Conservation (phyloP, 1,140 invertebrate genomes). For the Drosophila hydei region DNA sequence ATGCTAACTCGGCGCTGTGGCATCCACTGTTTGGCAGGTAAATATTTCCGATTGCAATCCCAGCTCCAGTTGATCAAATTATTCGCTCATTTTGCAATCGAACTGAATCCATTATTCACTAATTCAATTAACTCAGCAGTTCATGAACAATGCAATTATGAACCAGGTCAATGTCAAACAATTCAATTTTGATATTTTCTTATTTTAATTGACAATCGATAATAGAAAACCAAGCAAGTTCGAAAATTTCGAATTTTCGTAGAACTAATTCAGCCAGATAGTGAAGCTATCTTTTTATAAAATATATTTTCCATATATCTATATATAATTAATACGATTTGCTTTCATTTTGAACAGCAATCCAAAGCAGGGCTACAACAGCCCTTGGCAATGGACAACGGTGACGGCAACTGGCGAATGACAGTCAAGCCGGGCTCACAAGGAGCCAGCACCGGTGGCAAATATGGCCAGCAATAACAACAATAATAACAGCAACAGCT, state of each 20-base stretch:
- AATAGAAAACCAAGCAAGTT: too few relatives aligned
- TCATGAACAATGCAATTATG: too few relatives aligned
- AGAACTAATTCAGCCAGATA: too few relatives aligned
- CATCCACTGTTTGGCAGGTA: constrained; percentile 89
- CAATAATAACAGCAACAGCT: constrained; percentile 16
- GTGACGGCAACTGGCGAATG: constrained; percentile 86
- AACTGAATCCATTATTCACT: too few relatives aligned
- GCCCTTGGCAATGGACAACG: constrained; percentile 85
- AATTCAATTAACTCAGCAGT: too few relatives aligned
- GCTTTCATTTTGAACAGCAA: constrained; percentile 65
- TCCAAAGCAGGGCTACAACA: constrained; percentile 84
- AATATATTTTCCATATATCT: too few relatives aligned
- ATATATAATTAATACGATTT: not conserved
- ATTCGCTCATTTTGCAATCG: too few relatives aligned
- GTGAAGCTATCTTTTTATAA: too few relatives aligned
- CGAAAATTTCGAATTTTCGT: too few relatives aligned
- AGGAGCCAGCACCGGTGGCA: constrained; percentile 74
- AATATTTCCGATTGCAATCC: constrained; percentile 49
- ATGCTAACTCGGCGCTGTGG: constrained; percentile 87
- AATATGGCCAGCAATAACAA: constrained; percentile 35
- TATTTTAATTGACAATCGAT: too few relatives aligned
- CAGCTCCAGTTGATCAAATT: not conserved
- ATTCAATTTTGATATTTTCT: too few relatives aligned
- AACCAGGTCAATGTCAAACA: too few relatives aligned
- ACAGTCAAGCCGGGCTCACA: constrained; percentile 84